Evolutionary conservation across 1,140 invertebrate species (phyloP).

Genomic region (Maniola jurtina): DNA sequence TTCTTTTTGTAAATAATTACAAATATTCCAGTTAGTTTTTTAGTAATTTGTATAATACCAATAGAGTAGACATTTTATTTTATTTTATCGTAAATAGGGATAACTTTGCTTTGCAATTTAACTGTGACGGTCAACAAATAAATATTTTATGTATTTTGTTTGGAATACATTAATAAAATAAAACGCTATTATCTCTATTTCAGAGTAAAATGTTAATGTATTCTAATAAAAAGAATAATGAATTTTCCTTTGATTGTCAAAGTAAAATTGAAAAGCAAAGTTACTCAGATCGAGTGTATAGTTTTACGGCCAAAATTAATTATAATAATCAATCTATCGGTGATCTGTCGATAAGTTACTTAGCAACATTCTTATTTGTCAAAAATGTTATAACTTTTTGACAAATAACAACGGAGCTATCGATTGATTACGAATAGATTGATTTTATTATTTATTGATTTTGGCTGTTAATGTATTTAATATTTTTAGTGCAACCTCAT

Average conservation of each 20-base stretch:
- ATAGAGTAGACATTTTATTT: conserved; percentile 43
- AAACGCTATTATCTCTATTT: no score
- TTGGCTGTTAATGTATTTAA: conserved; percentile 50
- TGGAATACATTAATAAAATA: no score
- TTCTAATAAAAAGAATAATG: no score
- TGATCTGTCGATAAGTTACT: no score
- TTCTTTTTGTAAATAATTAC: conserved; percentile 62
- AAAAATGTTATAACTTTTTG: neutral
- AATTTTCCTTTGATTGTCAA: no score
- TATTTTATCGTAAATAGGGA: conserved; percentile 27
- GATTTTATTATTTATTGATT: no score
- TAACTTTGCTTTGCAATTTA: neutral
- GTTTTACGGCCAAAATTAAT: neutral
- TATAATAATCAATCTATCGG: no score
- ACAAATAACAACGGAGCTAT: no score
- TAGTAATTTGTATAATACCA: conserved; percentile 69
- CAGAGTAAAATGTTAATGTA: no score
- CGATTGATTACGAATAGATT: no score
- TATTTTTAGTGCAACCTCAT: conserved; percentile 44
- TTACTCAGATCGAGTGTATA: neutral
- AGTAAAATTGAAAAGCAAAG: neutral
- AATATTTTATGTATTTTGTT: no score
- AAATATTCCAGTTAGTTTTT: conserved; percentile 67
- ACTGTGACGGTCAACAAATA: no score
- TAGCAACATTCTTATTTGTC: neutral